phyloP scores from a whole-genome alignment of 1,140 invertebrate genomes.

The Homarus americanus region DNA sequence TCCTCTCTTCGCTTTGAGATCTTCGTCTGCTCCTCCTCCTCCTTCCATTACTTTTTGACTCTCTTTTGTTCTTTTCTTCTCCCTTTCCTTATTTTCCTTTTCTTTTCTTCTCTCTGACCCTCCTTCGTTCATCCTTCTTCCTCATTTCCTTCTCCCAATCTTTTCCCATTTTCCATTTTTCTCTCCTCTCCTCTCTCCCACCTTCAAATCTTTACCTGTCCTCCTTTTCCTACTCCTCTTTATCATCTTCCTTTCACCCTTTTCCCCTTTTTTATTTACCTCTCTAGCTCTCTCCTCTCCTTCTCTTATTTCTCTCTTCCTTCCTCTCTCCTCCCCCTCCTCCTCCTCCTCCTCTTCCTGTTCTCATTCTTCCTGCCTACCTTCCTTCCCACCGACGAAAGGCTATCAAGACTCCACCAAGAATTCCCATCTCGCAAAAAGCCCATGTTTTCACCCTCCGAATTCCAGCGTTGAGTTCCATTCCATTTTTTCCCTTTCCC shows the following conservation, averaged over 20 bases:
- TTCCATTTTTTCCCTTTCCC: conserved; percentile 41
- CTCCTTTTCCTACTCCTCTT: background rate
- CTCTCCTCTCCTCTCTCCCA: background rate
- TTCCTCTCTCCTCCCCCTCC: background rate
- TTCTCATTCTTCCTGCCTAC: background rate
- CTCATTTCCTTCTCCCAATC: background rate
- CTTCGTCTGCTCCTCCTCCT: background rate
- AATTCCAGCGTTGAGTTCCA: conserved; percentile 58
- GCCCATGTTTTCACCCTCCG: conserved; percentile 50
- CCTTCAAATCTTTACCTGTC: background rate
- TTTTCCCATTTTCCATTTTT: background rate
- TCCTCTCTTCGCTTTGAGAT: too few species aligned
- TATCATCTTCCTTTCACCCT: background rate
- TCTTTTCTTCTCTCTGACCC: background rate
- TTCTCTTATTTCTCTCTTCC: background rate
- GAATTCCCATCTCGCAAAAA: conserved; percentile 64
- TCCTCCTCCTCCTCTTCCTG: background rate
- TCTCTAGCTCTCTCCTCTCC: background rate
- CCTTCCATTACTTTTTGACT: background rate
- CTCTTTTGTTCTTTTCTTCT: background rate
- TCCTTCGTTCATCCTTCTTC: background rate
- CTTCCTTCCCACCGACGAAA: conserved; percentile 14
- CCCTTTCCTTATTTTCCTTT: background rate
- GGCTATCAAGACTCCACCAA: conserved; percentile 53
- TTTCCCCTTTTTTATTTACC: background rate